A percentile compares a stretch with the other conserved stretches of the same genome.
These are phyloP conservation scores for Drosophila neotestacea DNA, from an alignment of 2,888 invertebrate genomes.

Conservation along the genomic window DNA sequence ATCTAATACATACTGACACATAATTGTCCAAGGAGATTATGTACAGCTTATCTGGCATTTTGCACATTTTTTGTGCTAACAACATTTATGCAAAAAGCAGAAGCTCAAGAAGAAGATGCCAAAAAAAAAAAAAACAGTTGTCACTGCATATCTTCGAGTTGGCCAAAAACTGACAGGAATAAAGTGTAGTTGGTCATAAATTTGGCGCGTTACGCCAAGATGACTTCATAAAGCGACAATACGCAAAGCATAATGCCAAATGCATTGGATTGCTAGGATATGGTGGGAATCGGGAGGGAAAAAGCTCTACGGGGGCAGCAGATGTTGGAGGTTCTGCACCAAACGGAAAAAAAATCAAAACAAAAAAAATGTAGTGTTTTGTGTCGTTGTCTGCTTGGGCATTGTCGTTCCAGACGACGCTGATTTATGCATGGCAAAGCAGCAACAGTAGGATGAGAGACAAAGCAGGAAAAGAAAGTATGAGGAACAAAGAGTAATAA, in stretches of 20 bases:
- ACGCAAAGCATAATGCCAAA: slow-evolving; percentile 80
- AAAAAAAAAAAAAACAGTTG: slow-evolving; percentile 36
- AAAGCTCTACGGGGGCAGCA: slow-evolving; percentile 9
- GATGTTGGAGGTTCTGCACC: slow-evolving; percentile 30
- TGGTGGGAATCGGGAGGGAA: slow-evolving; percentile 1
- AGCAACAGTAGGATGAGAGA: slow-evolving; percentile 20
- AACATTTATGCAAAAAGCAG: slow-evolving; percentile 19
- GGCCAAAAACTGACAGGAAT: slow-evolving; percentile 72
- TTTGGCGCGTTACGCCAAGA: slow-evolving; percentile 79
- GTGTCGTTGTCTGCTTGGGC: slow-evolving; percentile 61
- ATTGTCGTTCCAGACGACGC: slow-evolving; percentile 75
- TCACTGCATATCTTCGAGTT: slow-evolving; percentile 62
- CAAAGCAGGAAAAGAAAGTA: background rate
- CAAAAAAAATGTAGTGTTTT: slow-evolving; percentile 72
- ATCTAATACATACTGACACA: slow-evolving; percentile 28
- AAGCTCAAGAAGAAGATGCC: slow-evolving; percentile 19
- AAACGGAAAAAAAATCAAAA: slow-evolving; percentile 16
- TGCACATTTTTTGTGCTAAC: slow-evolving; percentile 41
- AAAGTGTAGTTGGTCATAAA: slow-evolving; percentile 80
- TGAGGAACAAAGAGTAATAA: background rate
- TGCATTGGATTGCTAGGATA: slow-evolving; percentile 47
- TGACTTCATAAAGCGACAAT: slow-evolving; percentile 81
- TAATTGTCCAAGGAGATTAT: slow-evolving; percentile 51
- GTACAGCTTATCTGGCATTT: slow-evolving; percentile 56
- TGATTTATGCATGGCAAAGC: slow-evolving; percentile 72